Conservation (phyloP, 2,888 invertebrate species). For the Periphyllus acericola region DNA sequence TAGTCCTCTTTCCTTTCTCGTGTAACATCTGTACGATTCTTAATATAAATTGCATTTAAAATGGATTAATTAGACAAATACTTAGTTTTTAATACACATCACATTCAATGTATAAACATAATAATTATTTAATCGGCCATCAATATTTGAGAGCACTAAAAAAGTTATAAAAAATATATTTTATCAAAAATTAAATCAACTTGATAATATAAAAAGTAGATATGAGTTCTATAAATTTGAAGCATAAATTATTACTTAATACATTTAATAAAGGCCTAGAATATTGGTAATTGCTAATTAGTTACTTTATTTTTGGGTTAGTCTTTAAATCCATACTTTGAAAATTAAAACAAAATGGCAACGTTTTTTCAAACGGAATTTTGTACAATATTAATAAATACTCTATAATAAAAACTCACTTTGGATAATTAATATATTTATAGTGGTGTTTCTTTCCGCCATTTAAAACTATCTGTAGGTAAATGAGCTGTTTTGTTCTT, state of each 20-base stretch:
- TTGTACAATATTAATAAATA: constrained; percentile 36
- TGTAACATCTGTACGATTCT: constrained; percentile 1
- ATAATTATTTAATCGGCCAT: not conserved
- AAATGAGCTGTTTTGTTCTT: constrained; percentile 67
- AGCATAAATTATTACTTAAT: constrained; percentile 10
- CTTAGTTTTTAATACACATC: not conserved
- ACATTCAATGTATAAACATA: constrained; percentile 24
- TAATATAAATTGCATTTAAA: not conserved
- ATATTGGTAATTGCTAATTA: not conserved
- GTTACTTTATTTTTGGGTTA: not conserved
- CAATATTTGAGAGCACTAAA: not conserved
- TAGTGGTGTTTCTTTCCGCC: constrained; percentile 86
- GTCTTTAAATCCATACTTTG: not conserved
- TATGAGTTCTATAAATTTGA: constrained; percentile 9
- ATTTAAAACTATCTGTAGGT: constrained; percentile 79
- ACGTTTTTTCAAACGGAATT: not conserved
- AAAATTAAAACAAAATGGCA: constrained; percentile 32
- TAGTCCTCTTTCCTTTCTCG: not conserved
- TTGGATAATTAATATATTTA: constrained; percentile 64
- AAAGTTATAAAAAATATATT: constrained; percentile 48
- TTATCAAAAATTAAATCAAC: constrained; percentile 32
- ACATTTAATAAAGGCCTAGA: not conserved
- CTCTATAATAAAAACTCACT: constrained; percentile 5
- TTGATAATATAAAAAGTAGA: constrained; percentile 34
- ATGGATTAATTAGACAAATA: constrained; percentile 18